Evolutionary conservation across 2,797 vertebrate species (phyloP).

Genomic region (Pangasius macronema): DNA sequence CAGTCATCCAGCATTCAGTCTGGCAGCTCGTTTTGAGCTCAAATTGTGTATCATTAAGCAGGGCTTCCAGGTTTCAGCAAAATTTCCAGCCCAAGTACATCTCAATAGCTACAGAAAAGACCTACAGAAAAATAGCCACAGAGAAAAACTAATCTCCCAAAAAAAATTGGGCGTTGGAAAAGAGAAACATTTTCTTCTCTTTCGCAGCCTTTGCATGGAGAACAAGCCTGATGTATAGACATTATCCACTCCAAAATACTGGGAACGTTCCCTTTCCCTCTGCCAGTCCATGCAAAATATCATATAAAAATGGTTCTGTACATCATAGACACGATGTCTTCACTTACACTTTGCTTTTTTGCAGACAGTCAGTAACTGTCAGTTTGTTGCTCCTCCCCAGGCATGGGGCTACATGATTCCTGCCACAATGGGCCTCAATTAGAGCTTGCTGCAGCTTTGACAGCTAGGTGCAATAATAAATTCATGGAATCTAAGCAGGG

Average conservation of each 20-base stretch:
- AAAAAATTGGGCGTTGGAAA: background rate
- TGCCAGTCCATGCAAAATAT: background rate
- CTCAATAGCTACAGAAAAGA: background rate
- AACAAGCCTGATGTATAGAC: background rate
- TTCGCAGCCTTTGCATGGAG: background rate
- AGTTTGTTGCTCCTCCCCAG: background rate
- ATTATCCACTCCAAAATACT: background rate
- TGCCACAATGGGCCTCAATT: background rate
- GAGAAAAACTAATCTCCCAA: background rate
- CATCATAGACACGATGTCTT: background rate
- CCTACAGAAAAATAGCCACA: background rate
- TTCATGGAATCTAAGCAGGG: background rate
- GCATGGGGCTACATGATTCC: background rate
- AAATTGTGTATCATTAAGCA: background rate
- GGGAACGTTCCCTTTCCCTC: background rate
- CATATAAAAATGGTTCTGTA: background rate
- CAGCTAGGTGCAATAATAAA: background rate
- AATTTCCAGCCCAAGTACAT: background rate
- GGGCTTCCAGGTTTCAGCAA: background rate
- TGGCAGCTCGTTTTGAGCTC: background rate
- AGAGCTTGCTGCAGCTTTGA: background rate
- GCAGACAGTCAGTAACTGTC: background rate
- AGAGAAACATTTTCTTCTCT: background rate
- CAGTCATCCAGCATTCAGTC: background rate
- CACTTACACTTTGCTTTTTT: background rate